phyloP scores from a whole-genome alignment of 2,113 vertebrate species.

The Rostratula benghalensis region DNA sequence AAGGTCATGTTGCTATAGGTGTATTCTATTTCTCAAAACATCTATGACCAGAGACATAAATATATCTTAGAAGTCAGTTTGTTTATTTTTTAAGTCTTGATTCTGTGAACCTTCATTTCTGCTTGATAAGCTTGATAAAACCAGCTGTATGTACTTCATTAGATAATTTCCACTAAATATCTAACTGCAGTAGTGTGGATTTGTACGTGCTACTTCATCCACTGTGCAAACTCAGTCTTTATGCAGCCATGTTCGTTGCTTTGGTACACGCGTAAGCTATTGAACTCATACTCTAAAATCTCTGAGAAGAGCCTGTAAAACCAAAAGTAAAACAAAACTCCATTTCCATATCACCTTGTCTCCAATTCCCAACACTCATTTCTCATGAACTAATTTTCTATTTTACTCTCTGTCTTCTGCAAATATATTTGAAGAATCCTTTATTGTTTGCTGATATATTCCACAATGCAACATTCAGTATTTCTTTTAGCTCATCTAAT shows the following conservation, averaged over 20 bases:
- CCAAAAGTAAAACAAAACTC: background rate
- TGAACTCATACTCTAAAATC: background rate
- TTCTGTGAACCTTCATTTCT: background rate
- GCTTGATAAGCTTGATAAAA: background rate
- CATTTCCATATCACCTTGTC: background rate
- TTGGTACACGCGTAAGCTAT: background rate
- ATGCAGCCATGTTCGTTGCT: background rate
- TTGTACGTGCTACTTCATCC: background rate
- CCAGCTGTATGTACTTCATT: background rate
- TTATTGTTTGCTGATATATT: constrained; percentile 43
- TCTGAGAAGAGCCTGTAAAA: background rate
- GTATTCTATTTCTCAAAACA: background rate
- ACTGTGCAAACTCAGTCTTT: background rate
- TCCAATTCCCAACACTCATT: constrained; percentile 25
- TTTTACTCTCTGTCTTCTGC: constrained; percentile 31
- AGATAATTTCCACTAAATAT: background rate
- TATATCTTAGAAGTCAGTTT: background rate
- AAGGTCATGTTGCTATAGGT: background rate
- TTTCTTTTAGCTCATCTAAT: constrained; percentile 32
- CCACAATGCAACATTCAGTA: background rate
- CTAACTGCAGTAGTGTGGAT: background rate
- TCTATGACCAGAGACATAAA: background rate
- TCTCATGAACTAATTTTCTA: constrained; percentile 48
- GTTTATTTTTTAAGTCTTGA: background rate
- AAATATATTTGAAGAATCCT: constrained; percentile 55